phyloP scores from a whole-genome alignment of 2,888 invertebrate genomes.

The Acleris sparsana region DNA sequence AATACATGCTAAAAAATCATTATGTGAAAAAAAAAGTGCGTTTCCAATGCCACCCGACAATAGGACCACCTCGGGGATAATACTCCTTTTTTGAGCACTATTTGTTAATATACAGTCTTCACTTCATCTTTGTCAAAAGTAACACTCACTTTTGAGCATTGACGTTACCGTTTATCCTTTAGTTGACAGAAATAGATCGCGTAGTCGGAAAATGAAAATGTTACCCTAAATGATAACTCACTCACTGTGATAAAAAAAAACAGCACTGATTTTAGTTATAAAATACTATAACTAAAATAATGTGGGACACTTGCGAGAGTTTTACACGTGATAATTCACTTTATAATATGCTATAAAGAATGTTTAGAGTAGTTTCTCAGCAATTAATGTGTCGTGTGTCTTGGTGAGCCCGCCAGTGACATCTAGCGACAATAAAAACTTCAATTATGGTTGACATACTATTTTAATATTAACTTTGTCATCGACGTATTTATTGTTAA shows the following conservation, averaged over 20 bases:
- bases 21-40: too few species aligned
- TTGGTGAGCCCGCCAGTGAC: background rate
- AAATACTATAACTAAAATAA: background rate
- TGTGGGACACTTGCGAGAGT: conserved; percentile 10
- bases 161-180: too few species aligned
- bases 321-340: conserved; percentile 24
- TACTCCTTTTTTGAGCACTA: too few species aligned
- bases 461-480: conserved; percentile 1
- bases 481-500: too few species aligned
- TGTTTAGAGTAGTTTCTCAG: conserved; percentile 5
- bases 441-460: conserved; percentile 1
- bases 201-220: too few species aligned
- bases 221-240: background rate
- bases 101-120: too few species aligned
- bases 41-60: too few species aligned
- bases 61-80: too few species aligned
- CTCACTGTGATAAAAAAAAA: background rate
- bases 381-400: conserved; percentile 13
- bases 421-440: conserved; percentile 10
- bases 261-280: background rate
- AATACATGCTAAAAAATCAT: too few species aligned
- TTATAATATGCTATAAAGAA: conserved; percentile 22
- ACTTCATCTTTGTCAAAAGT: too few species aligned
- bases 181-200: too few species aligned
- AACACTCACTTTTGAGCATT: too few species aligned